Conservation (phyloP, 53 echinoderm and acorn worm genomes). For the Zoroaster sp. region DNA sequence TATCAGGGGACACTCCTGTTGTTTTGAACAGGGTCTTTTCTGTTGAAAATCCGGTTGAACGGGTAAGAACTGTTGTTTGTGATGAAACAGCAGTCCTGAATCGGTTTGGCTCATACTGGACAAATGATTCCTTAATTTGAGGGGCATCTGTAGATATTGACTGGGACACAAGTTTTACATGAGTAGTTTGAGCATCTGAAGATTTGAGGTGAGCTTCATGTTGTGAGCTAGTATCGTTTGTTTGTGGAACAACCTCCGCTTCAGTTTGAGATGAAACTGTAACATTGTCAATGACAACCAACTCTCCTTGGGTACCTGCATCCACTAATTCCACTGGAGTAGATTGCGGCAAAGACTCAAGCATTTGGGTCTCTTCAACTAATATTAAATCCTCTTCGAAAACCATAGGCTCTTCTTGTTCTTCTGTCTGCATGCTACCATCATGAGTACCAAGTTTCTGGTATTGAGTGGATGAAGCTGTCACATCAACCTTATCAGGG, state of each 20-base stretch:
- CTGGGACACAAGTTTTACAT: background rate
- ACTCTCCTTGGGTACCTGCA: slow-evolving; percentile 46
- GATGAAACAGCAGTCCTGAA: background rate
- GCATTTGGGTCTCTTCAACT: background rate
- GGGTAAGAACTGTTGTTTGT: background rate
- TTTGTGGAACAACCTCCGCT: background rate
- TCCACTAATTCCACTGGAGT: slow-evolving; percentile 13
- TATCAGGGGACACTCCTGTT: slow-evolving; percentile 21
- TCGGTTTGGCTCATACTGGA: slow-evolving; percentile 57
- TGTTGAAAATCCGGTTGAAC: slow-evolving; percentile 9
- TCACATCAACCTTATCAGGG: background rate
- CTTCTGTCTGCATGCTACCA: slow-evolving; percentile 24
- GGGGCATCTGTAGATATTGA: slow-evolving; percentile 41
- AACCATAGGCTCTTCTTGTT: background rate
- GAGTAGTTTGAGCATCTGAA: slow-evolving; percentile 50
- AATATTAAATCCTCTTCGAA: background rate
- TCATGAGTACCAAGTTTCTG: slow-evolving; percentile 5
- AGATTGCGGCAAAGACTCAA: background rate
- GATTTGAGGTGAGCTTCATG: background rate
- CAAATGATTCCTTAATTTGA: slow-evolving; percentile 39
- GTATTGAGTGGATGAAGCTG: slow-evolving; percentile 17
- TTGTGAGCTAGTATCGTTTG: background rate
- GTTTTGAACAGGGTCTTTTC: background rate
- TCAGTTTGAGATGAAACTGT: slow-evolving; percentile 2
- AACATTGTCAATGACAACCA: background rate